Conservation (phyloP, 2,888 invertebrate genomes). For the Lochmaea capreae region DNA sequence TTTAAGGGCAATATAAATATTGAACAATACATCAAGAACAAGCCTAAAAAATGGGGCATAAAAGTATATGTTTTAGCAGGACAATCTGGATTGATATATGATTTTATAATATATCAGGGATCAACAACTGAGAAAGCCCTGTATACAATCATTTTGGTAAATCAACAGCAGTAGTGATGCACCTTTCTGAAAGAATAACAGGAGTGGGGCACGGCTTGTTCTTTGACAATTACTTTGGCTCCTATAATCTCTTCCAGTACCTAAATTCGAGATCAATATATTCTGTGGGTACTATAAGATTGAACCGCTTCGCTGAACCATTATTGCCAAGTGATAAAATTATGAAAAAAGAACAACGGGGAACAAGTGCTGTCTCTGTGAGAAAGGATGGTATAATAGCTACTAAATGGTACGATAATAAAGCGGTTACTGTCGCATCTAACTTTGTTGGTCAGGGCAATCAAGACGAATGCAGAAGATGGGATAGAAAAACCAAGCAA, state of each 20-base stretch:
- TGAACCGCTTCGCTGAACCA: neutral
- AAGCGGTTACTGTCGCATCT: neutral
- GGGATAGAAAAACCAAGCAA: neutral
- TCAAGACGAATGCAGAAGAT: no score
- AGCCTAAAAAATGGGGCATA: no score
- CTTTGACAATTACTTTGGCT: neutral
- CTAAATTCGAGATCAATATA: neutral
- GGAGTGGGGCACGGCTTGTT: neutral
- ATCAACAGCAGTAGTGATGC: no score
- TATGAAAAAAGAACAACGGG: no score
- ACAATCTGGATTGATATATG: no score
- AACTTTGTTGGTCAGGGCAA: neutral
- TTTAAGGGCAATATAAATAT: no score
- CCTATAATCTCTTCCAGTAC: neutral
- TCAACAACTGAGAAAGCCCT: no score
- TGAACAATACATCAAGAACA: no score
- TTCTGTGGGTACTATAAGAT: neutral
- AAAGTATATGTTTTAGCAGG: no score
- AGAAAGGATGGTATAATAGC: neutral
- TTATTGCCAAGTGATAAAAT: neutral
- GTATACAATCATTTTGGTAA: no score
- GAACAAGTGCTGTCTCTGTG: neutral
- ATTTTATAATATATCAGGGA: no score
- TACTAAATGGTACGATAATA: neutral
- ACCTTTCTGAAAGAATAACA: no score